These are phyloP conservation scores for Rhinopomastus cyanomelas DNA, from an alignment of 2,113 vertebrate genomes.

Conservation along the genomic window DNA sequence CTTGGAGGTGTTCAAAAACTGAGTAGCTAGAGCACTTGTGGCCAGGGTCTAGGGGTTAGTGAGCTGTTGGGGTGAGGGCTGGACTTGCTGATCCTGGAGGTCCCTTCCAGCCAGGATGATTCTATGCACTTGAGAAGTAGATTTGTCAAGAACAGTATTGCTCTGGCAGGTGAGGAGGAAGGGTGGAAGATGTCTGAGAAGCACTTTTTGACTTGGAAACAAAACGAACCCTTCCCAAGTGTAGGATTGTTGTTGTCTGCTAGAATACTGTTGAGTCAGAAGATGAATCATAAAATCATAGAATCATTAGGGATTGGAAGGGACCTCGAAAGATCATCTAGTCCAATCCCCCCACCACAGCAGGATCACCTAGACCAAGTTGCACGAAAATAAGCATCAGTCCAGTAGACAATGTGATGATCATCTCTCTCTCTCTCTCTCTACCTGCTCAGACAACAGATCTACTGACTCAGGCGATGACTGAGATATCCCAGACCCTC, in stretches of 20 bases:
- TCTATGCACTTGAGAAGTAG: background rate
- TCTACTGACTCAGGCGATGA: conserved; percentile 97
- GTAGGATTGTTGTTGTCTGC: background rate
- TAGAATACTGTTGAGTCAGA: background rate
- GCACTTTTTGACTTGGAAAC: background rate
- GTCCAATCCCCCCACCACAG: too few relatives aligned
- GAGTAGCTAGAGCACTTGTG: too few relatives aligned
- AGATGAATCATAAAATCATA: too few relatives aligned
- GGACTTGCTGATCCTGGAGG: too few relatives aligned
- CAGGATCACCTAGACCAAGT: too few relatives aligned
- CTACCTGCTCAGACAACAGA: conserved; percentile 86
- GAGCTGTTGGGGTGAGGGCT: too few relatives aligned
- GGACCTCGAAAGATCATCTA: too few relatives aligned
- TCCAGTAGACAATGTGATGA: background rate
- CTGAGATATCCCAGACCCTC: conserved; percentile 94
- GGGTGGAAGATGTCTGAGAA: background rate
- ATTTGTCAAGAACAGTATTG: background rate
- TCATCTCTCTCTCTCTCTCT: background rate
- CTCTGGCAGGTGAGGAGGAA: background rate
- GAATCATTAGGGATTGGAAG: too few relatives aligned
- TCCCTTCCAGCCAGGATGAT: too few relatives aligned
- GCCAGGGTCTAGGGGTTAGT: too few relatives aligned
- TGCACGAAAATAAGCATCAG: background rate
- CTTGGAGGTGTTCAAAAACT: too few relatives aligned
- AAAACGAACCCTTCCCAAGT: background rate